A percentile compares a stretch with the other conserved stretches of the same genome.
These are phyloP conservation scores for Onthophagus sagittarius DNA, from an alignment of 2,888 invertebrate species.

Conservation along the genomic window DNA sequence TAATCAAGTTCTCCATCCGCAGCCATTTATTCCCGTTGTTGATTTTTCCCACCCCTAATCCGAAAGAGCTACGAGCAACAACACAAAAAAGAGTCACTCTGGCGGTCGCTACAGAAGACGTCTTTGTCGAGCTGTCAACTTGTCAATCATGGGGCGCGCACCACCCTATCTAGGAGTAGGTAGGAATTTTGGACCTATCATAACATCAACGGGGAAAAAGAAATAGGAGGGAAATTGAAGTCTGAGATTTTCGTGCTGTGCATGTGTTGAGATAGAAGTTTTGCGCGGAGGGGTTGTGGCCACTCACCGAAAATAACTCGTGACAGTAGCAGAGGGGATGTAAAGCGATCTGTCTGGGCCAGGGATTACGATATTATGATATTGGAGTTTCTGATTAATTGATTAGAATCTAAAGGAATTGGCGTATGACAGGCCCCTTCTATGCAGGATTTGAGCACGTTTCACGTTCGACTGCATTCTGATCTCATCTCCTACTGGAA, in stretches of 20 bases:
- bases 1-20: neutral
- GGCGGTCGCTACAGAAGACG: neutral
- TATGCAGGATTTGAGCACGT: neutral
- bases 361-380: constrained; percentile 44
- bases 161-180: neutral
- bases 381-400: constrained; percentile 42
- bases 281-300: neutral
- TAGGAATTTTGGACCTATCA: neutral
- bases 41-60: neutral
- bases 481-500: neutral
- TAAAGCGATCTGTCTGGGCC: constrained; percentile 32
- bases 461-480: neutral
- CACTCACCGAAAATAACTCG: neutral
- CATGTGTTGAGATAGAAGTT: neutral
- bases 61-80: neutral
- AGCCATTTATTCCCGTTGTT: neutral
- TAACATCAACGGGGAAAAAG: neutral
- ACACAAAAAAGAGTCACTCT: neutral
- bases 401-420: constrained; percentile 43
- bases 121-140: neutral
- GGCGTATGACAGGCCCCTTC: constrained; percentile 39
- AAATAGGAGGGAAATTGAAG: neutral
- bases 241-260: neutral
- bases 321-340: neutral
- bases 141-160: neutral